These are phyloP conservation scores for Sebastiscus tertius DNA, from an alignment of 2,797 vertebrate genomes.

Conservation along the genomic window DNA sequence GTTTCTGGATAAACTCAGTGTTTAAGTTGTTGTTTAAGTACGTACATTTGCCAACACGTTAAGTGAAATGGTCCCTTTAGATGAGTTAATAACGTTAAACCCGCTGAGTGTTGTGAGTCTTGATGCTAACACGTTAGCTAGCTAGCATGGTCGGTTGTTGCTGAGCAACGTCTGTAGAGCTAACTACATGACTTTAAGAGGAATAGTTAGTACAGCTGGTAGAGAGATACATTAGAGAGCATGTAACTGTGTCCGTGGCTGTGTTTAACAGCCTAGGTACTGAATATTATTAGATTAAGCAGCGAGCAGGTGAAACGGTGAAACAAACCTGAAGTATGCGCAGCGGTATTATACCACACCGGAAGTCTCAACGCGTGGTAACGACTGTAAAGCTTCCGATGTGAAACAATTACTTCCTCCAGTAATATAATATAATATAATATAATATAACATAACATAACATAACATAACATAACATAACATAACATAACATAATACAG, in stretches of 20 bases:
- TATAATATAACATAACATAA: too few relatives aligned
- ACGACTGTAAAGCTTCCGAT: conserved; percentile 12
- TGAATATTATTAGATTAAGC: not conserved
- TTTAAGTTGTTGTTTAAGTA: too few relatives aligned
- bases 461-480: not conserved
- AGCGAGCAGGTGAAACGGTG: not conserved
- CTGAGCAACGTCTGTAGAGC: conserved; percentile 22
- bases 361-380: conserved; percentile 39
- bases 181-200: not conserved
- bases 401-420: conserved; percentile 39
- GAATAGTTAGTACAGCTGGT: rapidly evolving
- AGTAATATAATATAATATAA: not conserved
- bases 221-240: rapidly evolving
- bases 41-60: rapidly evolving
- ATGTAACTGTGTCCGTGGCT: rapidly evolving
- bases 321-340: conserved; percentile 79
- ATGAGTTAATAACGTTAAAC: not conserved
- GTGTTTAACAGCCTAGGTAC: not conserved
- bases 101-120: not conserved
- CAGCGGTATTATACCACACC: conserved; percentile 72
- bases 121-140: conserved; percentile 41
- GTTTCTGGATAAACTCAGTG: not conserved
- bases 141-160: conserved; percentile 9
- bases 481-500: not conserved
- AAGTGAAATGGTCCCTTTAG: rapidly evolving